These are phyloP conservation scores for Pocillopora grandis DNA, from an alignment of 92 coral and sea anemone species.

Conservation along the genomic window DNA sequence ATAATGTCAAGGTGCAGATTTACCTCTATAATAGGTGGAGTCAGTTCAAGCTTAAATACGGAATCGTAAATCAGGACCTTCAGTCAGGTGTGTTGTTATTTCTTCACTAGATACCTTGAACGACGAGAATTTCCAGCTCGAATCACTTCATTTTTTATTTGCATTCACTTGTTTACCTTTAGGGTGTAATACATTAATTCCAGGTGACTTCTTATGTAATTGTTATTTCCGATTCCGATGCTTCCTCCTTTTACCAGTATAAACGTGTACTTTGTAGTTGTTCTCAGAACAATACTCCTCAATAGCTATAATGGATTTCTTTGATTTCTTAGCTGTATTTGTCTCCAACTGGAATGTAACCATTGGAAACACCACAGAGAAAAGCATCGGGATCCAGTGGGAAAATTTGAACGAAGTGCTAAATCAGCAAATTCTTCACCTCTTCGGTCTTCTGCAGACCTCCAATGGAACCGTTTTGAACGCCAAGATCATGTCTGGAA, in stretches of 20 bases:
- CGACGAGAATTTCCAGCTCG: background rate
- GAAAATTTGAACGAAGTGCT: background rate
- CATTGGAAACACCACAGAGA: background rate
- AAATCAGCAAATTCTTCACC: background rate
- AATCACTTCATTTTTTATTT: too few relatives aligned
- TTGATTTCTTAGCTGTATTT: background rate
- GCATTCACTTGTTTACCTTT: too few relatives aligned
- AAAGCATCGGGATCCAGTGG: background rate
- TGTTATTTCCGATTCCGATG: background rate
- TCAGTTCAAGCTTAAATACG: slow-evolving; percentile 2
- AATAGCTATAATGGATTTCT: background rate
- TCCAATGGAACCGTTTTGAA: background rate
- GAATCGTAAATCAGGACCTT: background rate
- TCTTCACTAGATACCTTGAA: background rate
- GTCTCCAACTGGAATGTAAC: slow-evolving; percentile 9
- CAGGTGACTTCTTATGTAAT: background rate
- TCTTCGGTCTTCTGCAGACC: background rate
- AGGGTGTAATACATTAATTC: background rate
- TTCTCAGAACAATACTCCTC: background rate
- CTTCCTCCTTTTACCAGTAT: too few relatives aligned
- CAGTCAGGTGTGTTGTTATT: background rate
- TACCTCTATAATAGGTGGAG: background rate
- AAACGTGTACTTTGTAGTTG: too few relatives aligned
- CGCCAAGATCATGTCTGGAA: background rate
- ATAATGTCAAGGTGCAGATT: background rate